These are phyloP conservation scores for Poeciliopsis prolifica DNA, from an alignment of 2,113 vertebrate genomes.

Conservation along the genomic window DNA sequence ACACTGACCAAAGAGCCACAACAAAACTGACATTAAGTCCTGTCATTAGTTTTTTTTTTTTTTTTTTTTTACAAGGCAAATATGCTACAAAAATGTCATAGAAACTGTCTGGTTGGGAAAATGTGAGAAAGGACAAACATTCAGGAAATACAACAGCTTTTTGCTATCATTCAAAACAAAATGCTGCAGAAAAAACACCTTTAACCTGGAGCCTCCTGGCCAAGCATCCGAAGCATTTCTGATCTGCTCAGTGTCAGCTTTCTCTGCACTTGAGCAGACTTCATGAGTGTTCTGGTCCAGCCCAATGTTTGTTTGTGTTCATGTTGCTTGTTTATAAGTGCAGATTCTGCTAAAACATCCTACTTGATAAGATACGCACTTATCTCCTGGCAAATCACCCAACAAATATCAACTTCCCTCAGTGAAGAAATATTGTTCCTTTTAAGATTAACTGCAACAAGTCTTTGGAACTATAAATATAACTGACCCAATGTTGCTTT, in stretches of 20 bases:
- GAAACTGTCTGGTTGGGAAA: slow-evolving; percentile 39
- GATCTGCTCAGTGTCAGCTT: slow-evolving; percentile 17
- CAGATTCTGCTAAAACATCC: slow-evolving; percentile 48
- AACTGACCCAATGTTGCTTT: slow-evolving; percentile 46
- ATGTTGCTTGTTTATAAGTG: slow-evolving; percentile 49
- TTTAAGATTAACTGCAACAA: slow-evolving; percentile 38
- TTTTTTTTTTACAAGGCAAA: slow-evolving; percentile 49
- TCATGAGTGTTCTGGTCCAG: slow-evolving; percentile 21
- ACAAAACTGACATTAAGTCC: slow-evolving; percentile 32
- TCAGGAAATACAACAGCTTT: slow-evolving; percentile 36
- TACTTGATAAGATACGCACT: slow-evolving; percentile 44
- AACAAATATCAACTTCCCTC: slow-evolving; percentile 27
- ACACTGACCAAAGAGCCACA: slow-evolving; percentile 35
- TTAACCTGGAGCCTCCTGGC: slow-evolving; percentile 9
- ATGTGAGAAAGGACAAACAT: slow-evolving; percentile 24
- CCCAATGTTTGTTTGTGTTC: slow-evolving; percentile 28
- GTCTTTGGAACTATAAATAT: slow-evolving; percentile 70
- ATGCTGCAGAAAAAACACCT: slow-evolving; percentile 34
- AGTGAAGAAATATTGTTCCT: slow-evolving; percentile 24
- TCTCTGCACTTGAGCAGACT: slow-evolving; percentile 36
- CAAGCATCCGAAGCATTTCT: slow-evolving; percentile 26
- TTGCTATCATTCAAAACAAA: slow-evolving; percentile 36
- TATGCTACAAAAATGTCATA: slow-evolving; percentile 50
- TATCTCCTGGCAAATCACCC: slow-evolving; percentile 6
- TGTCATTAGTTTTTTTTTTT: slow-evolving; percentile 7